A percentile compares a stretch with the other conserved stretches of the same genome.
Conservation (phyloP, 2,797 vertebrate genomes). For the Epinephelus coioides region DNA sequence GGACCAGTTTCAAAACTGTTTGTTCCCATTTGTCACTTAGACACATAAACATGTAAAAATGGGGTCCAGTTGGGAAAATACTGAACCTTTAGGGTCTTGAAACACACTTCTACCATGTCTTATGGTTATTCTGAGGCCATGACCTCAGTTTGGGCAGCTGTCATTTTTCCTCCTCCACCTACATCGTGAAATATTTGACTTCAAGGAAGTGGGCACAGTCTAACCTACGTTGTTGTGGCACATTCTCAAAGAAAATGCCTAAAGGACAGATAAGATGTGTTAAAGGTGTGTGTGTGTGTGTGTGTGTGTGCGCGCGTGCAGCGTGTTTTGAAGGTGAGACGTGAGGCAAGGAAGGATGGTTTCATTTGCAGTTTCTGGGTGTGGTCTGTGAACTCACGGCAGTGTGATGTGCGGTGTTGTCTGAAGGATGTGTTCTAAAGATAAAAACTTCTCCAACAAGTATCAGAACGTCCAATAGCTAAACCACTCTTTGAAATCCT, state of each 20-base stretch:
- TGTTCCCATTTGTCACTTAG: no score
- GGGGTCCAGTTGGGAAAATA: no score
- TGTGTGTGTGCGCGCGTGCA: no score
- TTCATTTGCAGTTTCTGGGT: constrained; percentile 83
- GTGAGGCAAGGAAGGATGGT: constrained; percentile 32
- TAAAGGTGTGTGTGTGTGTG: constrained; percentile 64
- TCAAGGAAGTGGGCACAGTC: not conserved
- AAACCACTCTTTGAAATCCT: not conserved
- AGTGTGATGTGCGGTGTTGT: constrained; percentile 2
- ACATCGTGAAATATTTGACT: not conserved
- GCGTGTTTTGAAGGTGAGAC: not conserved
- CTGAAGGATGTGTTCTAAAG: constrained; percentile 7
- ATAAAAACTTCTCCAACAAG: not conserved
- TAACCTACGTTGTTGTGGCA: not conserved
- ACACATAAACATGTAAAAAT: no score
- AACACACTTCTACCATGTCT: not conserved
- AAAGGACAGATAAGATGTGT: not conserved
- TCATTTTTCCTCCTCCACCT: not conserved
- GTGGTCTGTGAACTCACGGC: constrained; percentile 61
- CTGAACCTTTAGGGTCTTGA: not conserved
- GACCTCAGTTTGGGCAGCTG: not conserved
- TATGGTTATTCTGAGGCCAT: not conserved
- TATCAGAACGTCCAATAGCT: not conserved
- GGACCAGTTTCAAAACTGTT: no score
- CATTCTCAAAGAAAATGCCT: not conserved